Evolutionary conservation across 2,797 vertebrate species (phyloP).

Genomic region (Mus spretus): DNA sequence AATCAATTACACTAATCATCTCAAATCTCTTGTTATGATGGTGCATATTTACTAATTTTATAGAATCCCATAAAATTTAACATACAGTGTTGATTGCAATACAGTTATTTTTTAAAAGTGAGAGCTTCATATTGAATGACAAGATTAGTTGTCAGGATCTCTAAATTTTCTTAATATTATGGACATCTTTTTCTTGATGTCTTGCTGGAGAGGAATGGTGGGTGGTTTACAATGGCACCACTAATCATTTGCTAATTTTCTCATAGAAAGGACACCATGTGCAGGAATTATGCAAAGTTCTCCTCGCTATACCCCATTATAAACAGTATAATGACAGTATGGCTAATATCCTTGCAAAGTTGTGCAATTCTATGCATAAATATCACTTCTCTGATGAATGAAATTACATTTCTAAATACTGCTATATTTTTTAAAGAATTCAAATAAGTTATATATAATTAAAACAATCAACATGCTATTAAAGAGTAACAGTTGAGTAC

Average conservation of each 20-base stretch:
- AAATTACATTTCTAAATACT: conserved; percentile 2
- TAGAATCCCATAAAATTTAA: not conserved
- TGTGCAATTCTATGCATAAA: not conserved
- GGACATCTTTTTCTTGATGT: not conserved
- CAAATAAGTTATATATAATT: not conserved
- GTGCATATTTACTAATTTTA: not conserved
- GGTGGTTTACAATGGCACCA: not conserved
- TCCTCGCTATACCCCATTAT: not conserved
- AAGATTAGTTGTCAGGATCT: not conserved
- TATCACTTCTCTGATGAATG: not conserved
- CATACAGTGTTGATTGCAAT: not conserved
- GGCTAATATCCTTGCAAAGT: not conserved
- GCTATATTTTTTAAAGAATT: not conserved
- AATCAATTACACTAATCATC: not conserved
- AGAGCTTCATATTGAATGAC: not conserved
- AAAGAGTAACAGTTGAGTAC: not conserved
- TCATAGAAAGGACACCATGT: not conserved
- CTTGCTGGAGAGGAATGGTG: not conserved
- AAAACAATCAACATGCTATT: not conserved
- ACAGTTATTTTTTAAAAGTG: not conserved
- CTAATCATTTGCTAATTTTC: not conserved
- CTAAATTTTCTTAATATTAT: not conserved
- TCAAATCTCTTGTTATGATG: not conserved
- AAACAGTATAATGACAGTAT: not conserved
- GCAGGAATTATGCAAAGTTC: not conserved